Base-by-base conservation (phyloP, 1,140 invertebrate species). In the Acarapis woodi region DNA sequence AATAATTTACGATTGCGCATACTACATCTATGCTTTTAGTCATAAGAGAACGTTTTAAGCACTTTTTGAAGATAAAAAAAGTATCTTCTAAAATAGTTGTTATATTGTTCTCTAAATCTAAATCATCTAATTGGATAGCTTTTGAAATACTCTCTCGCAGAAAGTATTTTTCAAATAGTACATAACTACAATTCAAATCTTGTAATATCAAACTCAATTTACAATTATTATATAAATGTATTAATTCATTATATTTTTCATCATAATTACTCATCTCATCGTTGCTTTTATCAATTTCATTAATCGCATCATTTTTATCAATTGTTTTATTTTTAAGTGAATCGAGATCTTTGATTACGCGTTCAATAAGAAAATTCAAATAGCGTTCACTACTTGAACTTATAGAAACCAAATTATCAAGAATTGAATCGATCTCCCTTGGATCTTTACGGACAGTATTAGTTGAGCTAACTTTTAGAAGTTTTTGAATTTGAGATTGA, bases 11-110 rank as follows among this genome's bases (percentile, higher is more conserved):
- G 47, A 93, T 79, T 22, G 83, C 85, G 61, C 90, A 96, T 31
- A 83, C 71, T 26, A 83, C 87, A 55, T 97, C 87, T 31, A 93
- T 66, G 51, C 74, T 93, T 46, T 73, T 73, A 49, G 73, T 87
- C 5, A 72, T 72, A 35, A 87, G 65, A 14, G 78, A 71, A 39
- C 88, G 68, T 48, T 76, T 69, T 24, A 94, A 73, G 50, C 79
- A 85, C 60, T 97, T 96, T 46, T 83, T 76, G 1, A 94, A 68
- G 43, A 99, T 87, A 52, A 87, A 99, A 55, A 96, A 96, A 3
- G 90, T 71, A 61, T 97, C 87, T 56, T 99, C 90, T 0, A 97
- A 72, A 60, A 97, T 72, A 46, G 76, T 87, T 0, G 85, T 88
- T 3, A 70, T 78, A 20, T 68, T 68, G 37, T 61, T 59, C 34